Base-by-base conservation (phyloP, 2,888 invertebrate species). In the Epinotia ramella region DNA sequence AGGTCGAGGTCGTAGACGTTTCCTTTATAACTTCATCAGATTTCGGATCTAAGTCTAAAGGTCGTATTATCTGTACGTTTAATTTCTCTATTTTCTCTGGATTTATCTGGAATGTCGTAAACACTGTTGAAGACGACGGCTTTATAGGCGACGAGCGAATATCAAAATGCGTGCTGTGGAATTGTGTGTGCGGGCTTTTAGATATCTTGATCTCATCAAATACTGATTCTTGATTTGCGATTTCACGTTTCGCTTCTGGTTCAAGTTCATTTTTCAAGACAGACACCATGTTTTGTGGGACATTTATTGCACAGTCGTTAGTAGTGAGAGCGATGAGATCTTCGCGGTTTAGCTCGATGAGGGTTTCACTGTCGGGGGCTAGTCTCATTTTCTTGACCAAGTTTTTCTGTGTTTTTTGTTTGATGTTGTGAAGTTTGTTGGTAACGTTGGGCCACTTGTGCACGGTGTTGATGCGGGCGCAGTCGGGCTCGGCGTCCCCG, bases 141-240 rank as follows among this genome's bases (percentile, higher is more conserved):
- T 94, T 94, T 71, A 94, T 93, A 2, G 94, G 94, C 3, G 94
- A 94, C 2, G 94, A 94, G 75, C 93, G 81, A 65, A 94, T 93
- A 79, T 94, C 93, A 69, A 94, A 94, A 82, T 94, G 93, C 60
- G 94, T 82, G 77, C 94, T 93, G 77, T 91, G 91, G 75, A 94
- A 94, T 81, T 91, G 88, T 69, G 87, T 81, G 75, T 90, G 86
- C 7, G 79, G 53, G 57, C 81, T 80, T 74, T 87, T 85, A 7
- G 86, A 79, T 78, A 84, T 86, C 40, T 83, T 82, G 7, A 69
- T 81, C 59, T 79, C 77, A 20, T 72, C 63, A 1, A 59, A 64
- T 4, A 65, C 49, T 3, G 57, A 33, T 4, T 49, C 66, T 53
- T 49, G 57, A 16, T 18, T 5, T 63, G 83, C 81, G 12, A 80